A percentile compares a stretch with the other conserved stretches of the same genome.
Conservation (phyloP, 2,797 vertebrate genomes). For the Pipistrellus nathusii region DNA sequence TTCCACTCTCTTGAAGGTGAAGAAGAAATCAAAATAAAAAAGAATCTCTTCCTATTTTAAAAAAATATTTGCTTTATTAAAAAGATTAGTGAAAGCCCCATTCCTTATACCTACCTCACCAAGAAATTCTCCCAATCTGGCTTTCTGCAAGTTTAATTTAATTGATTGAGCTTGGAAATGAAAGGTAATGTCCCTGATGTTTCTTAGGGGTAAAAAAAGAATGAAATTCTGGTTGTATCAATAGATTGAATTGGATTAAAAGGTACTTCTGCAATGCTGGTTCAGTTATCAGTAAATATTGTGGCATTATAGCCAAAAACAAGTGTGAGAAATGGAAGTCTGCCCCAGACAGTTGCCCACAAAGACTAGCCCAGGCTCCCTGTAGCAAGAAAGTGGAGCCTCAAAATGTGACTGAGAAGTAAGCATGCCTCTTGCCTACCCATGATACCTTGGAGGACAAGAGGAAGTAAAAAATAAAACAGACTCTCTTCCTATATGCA, state of each 20-base stretch:
- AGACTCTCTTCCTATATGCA: background rate
- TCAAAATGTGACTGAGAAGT: background rate
- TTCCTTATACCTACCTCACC: background rate
- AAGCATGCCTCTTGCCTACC: background rate
- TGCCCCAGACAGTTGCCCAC: background rate
- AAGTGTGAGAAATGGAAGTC: background rate
- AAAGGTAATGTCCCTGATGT: background rate
- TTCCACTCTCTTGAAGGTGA: no score
- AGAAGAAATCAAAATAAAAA: no score
- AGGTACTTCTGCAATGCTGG: background rate
- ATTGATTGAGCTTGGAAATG: background rate
- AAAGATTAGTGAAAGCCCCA: background rate
- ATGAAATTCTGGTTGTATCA: background rate
- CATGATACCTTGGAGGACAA: background rate
- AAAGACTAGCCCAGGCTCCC: no score
- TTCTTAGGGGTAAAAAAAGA: background rate
- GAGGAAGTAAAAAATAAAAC: background rate
- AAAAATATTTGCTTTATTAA: no score
- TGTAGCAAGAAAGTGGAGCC: background rate
- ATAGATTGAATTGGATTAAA: background rate
- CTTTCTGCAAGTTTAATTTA: background rate
- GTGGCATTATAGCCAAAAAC: background rate
- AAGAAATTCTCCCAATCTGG: background rate
- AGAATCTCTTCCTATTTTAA: no score
- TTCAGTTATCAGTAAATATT: background rate